Percentiles rank a stretch among this genome's conserved stretches.
These are phyloP conservation scores for Dendrolimus punctatus DNA, from an alignment of 1,140 invertebrate species.

Conservation along the genomic window DNA sequence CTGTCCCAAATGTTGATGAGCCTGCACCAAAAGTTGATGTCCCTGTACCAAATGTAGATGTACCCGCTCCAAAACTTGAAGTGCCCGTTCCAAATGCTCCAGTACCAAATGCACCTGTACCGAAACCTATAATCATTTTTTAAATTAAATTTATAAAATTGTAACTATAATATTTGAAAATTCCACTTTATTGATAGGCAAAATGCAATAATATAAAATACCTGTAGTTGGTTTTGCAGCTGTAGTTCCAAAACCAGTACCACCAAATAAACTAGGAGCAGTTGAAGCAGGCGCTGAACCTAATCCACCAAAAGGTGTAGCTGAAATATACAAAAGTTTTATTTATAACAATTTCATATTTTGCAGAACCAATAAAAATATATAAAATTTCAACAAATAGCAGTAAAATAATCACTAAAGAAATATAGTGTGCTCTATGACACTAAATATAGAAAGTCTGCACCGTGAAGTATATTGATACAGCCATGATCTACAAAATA, in stretches of 20 bases:
- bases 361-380: no score
- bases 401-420: no score
- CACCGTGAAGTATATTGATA: no score
- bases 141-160: not conserved
- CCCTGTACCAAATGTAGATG: constrained; percentile 19
- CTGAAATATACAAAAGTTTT: constrained; percentile 15
- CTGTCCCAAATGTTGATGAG: constrained; percentile 30
- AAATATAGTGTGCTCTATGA: no score
- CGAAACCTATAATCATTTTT: constrained; percentile 38
- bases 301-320: constrained; percentile 49
- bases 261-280: constrained; percentile 64
- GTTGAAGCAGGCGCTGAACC: constrained; percentile 43
- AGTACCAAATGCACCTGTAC: constrained; percentile 27
- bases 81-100: constrained; percentile 20
- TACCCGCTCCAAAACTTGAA: not conserved
- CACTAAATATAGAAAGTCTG: no score
- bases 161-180: not conserved
- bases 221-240: constrained; percentile 54
- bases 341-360: no score
- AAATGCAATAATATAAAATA: constrained; percentile 25
- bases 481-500: no score
- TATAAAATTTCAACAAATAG: no score
- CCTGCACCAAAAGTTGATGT: not conserved
- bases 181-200: not conserved
- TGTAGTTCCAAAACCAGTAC: constrained; percentile 60